A percentile compares a stretch with the other conserved stretches of the same genome.
Evolutionary conservation across 2,888 invertebrate genomes (phyloP).

Genomic region (Alloscopus bannaensis): DNA sequence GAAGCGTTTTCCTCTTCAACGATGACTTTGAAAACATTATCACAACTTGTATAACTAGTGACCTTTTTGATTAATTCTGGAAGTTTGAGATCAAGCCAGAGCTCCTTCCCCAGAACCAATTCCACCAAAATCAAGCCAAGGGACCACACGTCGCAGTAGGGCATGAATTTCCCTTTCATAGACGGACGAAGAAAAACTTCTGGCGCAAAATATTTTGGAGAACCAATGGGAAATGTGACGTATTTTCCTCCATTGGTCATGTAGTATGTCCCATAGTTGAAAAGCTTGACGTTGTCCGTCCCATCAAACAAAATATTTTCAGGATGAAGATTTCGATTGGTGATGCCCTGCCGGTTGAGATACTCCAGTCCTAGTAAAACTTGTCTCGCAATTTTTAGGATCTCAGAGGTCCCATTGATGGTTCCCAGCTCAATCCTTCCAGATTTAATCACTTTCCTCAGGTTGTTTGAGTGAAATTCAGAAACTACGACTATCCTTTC

Average conservation of each 20-base stretch:
- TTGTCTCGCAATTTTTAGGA: constrained; percentile 83
- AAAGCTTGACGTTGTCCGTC: constrained; percentile 86
- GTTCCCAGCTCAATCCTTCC: constrained; percentile 35
- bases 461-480: constrained; percentile 81
- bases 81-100: constrained; percentile 86
- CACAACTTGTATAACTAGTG: constrained; percentile 81
- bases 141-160: constrained; percentile 89
- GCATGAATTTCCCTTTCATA: constrained; percentile 75
- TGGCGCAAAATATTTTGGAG: constrained; percentile 87
- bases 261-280: constrained; percentile 94
- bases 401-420: constrained; percentile 75
- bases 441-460: constrained; percentile 61
- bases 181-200: constrained; percentile 84
- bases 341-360: constrained; percentile 82
- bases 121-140: constrained; percentile 93
- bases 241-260: constrained; percentile 92
- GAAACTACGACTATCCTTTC: constrained; percentile 89
- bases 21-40: constrained; percentile 80
- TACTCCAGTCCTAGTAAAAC: constrained; percentile 84
- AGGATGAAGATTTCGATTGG: constrained; percentile 87
- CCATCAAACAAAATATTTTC: constrained; percentile 88
- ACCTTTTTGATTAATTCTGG: constrained; percentile 85
- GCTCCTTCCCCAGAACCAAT: constrained; percentile 81
- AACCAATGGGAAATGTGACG: constrained; percentile 90
- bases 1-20: constrained; percentile 86